Evolutionary conservation across 2,113 vertebrate species (phyloP).

Genomic region (Clarias macrocephalus): DNA sequence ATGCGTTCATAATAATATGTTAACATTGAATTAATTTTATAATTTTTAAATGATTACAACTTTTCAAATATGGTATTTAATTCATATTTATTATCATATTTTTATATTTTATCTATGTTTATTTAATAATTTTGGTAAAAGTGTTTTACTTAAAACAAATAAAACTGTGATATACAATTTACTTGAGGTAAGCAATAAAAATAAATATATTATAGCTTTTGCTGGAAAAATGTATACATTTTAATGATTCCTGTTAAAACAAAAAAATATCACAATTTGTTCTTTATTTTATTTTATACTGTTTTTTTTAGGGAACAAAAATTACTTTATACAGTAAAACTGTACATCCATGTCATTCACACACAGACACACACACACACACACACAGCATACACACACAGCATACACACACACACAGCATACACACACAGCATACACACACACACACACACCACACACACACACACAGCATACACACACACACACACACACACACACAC

Average conservation of each 20-base stretch:
- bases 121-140: neutral
- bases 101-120: neutral
- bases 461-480: too few relatives aligned
- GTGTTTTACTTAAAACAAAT: neutral
- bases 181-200: neutral
- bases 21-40: too few relatives aligned
- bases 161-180: neutral
- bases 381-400: too few relatives aligned
- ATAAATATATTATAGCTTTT: neutral
- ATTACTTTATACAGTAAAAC: neutral
- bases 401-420: too few relatives aligned
- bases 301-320: neutral
- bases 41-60: neutral
- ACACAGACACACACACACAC: too few relatives aligned
- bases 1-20: neutral
- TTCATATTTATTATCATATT: neutral
- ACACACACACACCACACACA: too few relatives aligned
- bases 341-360: neutral
- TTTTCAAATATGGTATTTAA: too few relatives aligned
- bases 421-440: too few relatives aligned
- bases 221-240: too few relatives aligned
- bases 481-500: conserved; percentile 13
- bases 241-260: neutral
- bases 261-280: neutral
- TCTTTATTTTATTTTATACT: neutral